Evolutionary conservation across 2,113 vertebrate species (phyloP).

Genomic region (Sylvietta virens): DNA sequence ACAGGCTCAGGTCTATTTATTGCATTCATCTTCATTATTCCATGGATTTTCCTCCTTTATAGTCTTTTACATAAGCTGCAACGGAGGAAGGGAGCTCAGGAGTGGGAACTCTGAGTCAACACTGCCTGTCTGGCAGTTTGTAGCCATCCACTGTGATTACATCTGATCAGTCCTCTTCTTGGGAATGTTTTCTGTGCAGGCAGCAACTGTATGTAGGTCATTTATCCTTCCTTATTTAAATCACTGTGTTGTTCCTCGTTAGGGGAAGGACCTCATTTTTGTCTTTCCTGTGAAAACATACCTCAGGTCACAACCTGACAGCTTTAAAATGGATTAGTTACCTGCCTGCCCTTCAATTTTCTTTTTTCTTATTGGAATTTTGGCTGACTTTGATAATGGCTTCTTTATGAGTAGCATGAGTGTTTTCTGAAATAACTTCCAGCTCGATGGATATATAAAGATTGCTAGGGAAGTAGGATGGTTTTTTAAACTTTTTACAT

Average conservation of each 20-base stretch:
- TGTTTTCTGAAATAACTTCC: background rate
- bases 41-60: background rate
- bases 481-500: background rate
- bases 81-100: background rate
- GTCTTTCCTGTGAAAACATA: background rate
- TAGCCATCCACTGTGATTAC: background rate
- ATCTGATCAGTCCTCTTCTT: background rate
- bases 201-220: background rate
- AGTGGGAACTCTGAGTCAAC: background rate
- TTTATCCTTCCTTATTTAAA: background rate
- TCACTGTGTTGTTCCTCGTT: background rate
- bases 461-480: background rate
- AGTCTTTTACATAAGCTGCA: background rate
- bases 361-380: background rate
- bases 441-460: background rate
- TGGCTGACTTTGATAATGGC: background rate
- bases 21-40: slow-evolving; percentile 35
- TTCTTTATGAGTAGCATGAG: background rate
- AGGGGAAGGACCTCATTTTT: background rate
- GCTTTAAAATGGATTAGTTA: background rate
- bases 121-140: background rate
- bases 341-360: background rate
- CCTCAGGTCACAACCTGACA: background rate
- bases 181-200: background rate
- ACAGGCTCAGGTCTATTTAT: slow-evolving; percentile 16